Base-by-base conservation (phyloP, 2,888 invertebrate genomes). In the Bugulina stolonifera region DNA sequence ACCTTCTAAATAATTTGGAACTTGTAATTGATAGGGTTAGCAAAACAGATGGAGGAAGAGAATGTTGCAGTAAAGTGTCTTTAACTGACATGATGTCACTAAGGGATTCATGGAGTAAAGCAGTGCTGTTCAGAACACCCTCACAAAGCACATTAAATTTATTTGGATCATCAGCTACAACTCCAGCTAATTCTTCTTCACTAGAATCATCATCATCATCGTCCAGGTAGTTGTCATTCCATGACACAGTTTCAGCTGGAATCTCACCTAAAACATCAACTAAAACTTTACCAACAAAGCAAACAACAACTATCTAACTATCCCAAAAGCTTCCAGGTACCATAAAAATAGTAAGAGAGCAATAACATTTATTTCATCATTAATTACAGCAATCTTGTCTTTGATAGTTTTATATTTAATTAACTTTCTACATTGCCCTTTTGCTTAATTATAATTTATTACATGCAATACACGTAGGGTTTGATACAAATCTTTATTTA, bases 121-220 rank as follows among this genome's bases (percentile, higher is more conserved):
- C 79, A 76, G 81, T 79, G 2, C 80, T 75, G 73, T 78, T 81
- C 22, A 80, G 75, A 14, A 82, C 80, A 1, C 82, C 82, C 77
- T 83, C 83, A 79, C 83, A 82, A 1, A 83, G 75, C 29, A 77
- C 79, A 73, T 83, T 81, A 79, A 84, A 84, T 74, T 82, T 81
- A 76, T 81, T 81, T 1, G 81, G 80, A 72, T 81, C 81, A 18
- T 78, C 78, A 27, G 29, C 64, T 27, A 32, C 27, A 29, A 64
- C 64, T 32, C 32, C 64, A 22, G 27, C 3, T 14, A 64, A 29
- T 29, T 64, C 64, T 64, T 64, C 64, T 25, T 64, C 64, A 32
- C 64, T 64, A 29, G 64, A 64, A 10, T 64, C 64, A 25, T 32
- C 64, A 25, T 64, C 64, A 10, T 64, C 64, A 25, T 32, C 64